These are phyloP conservation scores for Halisarca cf. caerulea DNA, from an alignment of 37 sponge, comb jelly and placozoan genomes.

Conservation along the genomic window DNA sequence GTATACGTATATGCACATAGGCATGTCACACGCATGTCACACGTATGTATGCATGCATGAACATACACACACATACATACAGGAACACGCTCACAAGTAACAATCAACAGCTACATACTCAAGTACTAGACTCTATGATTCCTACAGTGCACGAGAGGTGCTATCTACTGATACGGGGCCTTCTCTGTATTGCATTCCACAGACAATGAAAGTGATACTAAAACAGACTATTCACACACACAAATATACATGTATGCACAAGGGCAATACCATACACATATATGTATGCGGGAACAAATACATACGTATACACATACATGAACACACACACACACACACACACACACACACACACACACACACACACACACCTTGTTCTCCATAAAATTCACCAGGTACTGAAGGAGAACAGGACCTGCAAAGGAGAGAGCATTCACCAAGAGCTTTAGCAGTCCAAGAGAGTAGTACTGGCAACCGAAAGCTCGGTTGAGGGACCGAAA, in stretches of 20 bases:
- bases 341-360: constrained; percentile 41
- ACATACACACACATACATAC: background rate
- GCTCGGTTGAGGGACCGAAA: constrained; percentile 75
- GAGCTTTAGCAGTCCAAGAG: constrained; percentile 89
- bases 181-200: no score
- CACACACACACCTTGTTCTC: constrained; percentile 65
- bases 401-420: constrained; percentile 89
- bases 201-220: no score
- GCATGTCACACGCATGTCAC: no score
- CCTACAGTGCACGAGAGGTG: no score
- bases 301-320: no score
- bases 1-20: background rate
- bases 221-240: background rate
- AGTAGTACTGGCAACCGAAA: constrained; percentile 92
- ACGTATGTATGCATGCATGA: background rate
- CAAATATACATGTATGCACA: background rate
- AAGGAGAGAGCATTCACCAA: constrained; percentile 76
- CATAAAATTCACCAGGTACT: constrained; percentile 80
- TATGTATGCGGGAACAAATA: background rate
- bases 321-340: constrained; percentile 1
- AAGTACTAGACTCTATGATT: no score
- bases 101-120: no score
- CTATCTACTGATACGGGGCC: no score
- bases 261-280: background rate
- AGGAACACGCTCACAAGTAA: background rate